A percentile compares a stretch with the other conserved stretches of the same genome.
These are phyloP conservation scores for Antechinus flavipes DNA, from an alignment of 2,113 vertebrate species.

Conservation along the genomic window DNA sequence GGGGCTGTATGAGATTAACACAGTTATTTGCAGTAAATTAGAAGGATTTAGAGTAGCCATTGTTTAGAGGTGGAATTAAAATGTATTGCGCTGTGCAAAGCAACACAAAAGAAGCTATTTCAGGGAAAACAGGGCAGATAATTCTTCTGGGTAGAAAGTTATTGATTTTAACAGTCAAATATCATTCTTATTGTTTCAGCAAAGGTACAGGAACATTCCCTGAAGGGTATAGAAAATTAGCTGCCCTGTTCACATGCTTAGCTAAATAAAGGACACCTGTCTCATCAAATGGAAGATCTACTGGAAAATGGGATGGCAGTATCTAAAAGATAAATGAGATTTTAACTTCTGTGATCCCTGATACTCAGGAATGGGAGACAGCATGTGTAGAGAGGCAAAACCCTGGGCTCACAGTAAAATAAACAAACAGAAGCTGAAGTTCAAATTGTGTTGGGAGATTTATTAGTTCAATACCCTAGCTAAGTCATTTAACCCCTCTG, in stretches of 20 bases:
- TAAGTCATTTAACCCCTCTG: too few species aligned
- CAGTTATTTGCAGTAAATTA: background rate
- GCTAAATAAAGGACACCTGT: background rate
- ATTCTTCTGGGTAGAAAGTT: background rate
- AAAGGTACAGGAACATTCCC: background rate
- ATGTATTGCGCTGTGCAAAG: background rate
- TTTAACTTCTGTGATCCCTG: background rate
- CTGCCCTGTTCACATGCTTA: background rate
- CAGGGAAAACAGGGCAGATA: background rate
- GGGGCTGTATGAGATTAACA: background rate
- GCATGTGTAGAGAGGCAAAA: background rate
- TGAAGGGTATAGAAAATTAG: background rate
- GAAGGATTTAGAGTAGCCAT: background rate
- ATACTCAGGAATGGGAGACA: background rate
- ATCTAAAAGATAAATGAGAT: background rate
- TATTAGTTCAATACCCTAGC: background rate
- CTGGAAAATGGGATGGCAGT: background rate
- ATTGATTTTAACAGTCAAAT: background rate
- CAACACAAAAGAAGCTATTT: background rate
- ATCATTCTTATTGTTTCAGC: background rate
- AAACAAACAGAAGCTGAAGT: background rate
- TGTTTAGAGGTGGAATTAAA: background rate
- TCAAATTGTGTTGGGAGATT: background rate
- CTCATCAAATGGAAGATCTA: background rate
- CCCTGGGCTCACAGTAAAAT: background rate